Percentiles rank a stretch among this genome's conserved stretches.
These are phyloP conservation scores for Furnarius figulus DNA, from an alignment of 2,113 vertebrate species.

Conservation along the genomic window DNA sequence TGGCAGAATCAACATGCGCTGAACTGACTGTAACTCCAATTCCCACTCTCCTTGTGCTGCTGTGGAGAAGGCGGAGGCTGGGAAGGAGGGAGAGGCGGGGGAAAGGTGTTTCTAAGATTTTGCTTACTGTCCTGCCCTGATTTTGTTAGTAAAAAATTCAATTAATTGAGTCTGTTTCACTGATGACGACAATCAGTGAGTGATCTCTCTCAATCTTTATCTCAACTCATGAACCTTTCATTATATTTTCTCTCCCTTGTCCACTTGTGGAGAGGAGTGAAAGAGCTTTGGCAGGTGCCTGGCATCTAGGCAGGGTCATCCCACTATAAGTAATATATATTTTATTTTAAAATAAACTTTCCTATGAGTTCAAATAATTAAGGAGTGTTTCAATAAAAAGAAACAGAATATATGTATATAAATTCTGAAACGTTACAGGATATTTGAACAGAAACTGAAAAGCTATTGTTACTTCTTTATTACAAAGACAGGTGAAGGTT, in stretches of 20 bases:
- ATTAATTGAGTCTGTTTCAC: not conserved
- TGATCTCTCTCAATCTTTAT: not conserved
- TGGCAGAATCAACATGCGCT: no score
- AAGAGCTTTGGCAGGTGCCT: not conserved
- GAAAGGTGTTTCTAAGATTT: not conserved
- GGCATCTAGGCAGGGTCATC: not conserved
- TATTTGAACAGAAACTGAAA: not conserved
- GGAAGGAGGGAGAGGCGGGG: not conserved
- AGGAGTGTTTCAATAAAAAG: not conserved
- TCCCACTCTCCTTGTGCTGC: not conserved
- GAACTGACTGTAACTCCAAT: not conserved
- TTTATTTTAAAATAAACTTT: not conserved
- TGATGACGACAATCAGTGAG: not conserved
- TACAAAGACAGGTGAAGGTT: not conserved
- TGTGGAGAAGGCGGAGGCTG: not conserved
- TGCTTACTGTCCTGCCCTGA: not conserved
- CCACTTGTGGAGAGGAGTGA: not conserved
- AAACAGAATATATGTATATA: not conserved
- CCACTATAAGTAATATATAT: not conserved
- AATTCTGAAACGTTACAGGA: not conserved
- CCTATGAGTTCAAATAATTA: not conserved
- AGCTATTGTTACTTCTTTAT: not conserved
- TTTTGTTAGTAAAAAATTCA: not conserved
- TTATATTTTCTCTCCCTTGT: not conserved
- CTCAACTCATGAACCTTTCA: not conserved